Percentiles rank a stretch among this genome's conserved stretches.
Conservation (phyloP, 1,140 invertebrate genomes). For the Goniozus legneri region DNA sequence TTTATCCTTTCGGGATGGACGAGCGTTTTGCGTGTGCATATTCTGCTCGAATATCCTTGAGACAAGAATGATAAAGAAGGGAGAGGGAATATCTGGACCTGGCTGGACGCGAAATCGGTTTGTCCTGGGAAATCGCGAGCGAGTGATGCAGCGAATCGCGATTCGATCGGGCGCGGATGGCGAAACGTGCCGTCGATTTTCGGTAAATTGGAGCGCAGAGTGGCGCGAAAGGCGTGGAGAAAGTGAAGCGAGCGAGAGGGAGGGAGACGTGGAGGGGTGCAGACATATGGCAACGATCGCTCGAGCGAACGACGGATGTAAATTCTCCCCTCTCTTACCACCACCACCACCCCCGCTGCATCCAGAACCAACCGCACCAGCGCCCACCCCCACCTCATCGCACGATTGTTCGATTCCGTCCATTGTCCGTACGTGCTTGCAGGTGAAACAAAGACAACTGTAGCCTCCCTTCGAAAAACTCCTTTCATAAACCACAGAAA, state of each 20-base stretch:
- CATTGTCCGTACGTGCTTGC: too few relatives aligned
- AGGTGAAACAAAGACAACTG: too few relatives aligned
- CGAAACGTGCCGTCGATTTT: slow-evolving; percentile 16
- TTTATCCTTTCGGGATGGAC: too few relatives aligned
- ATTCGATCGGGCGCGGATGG: slow-evolving; percentile 17
- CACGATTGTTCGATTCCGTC: slow-evolving; percentile 8
- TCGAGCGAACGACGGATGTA: slow-evolving; percentile 20
- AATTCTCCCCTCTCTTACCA: slow-evolving; percentile 22
- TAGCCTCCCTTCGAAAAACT: too few relatives aligned
- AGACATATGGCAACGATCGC: slow-evolving; percentile 29
- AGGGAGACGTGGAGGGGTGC: slow-evolving; percentile 14
- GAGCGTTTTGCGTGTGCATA: slow-evolving; percentile 1
- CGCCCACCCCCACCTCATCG: too few relatives aligned
- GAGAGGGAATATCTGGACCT: too few relatives aligned
- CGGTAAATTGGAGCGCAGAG: slow-evolving; percentile 24
- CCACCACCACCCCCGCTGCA: slow-evolving; percentile 13
- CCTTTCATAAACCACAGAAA: too few relatives aligned
- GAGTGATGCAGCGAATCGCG: slow-evolving; percentile 16
- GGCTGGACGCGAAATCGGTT: slow-evolving; percentile 13
- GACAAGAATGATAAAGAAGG: too few relatives aligned
- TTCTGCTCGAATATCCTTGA: neutral
- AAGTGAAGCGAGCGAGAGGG: neutral
- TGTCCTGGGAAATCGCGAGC: slow-evolving; percentile 10
- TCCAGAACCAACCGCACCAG: too few relatives aligned
- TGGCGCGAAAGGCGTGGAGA: slow-evolving; percentile 5